Conservation (phyloP, 2,797 vertebrate species). For the Paratrypauchen microcephalus region DNA sequence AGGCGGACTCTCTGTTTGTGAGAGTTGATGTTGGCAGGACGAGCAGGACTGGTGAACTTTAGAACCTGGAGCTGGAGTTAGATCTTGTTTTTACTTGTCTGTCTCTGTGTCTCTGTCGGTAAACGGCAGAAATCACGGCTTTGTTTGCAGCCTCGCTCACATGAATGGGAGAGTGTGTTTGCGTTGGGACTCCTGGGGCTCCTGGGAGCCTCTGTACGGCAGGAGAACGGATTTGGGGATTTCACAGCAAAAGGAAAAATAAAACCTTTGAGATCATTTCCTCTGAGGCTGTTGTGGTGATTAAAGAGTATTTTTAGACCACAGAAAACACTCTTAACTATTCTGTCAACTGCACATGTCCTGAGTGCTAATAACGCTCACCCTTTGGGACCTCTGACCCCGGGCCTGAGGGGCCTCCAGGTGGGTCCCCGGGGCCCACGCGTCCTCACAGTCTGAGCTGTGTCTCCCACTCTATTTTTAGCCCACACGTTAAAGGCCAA, state of each 20-base stretch:
- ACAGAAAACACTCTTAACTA: slow-evolving; percentile 9
- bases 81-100: too few species aligned
- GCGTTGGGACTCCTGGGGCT: too few species aligned
- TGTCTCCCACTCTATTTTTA: slow-evolving; percentile 89
- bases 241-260: background rate
- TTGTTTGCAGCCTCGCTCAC: too few species aligned
- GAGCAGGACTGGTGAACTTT: too few species aligned
- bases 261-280: background rate
- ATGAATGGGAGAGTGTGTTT: too few species aligned
- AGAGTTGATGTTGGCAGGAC: too few species aligned
- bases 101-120: too few species aligned
- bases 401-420: slow-evolving; percentile 64
- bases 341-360: slow-evolving; percentile 38
- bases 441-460: slow-evolving; percentile 70
- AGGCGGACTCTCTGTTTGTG: too few species aligned
- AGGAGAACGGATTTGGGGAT: too few species aligned
- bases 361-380: slow-evolving; percentile 67
- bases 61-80: too few species aligned
- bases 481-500: slow-evolving; percentile 86
- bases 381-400: slow-evolving; percentile 68
- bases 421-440: slow-evolving; percentile 62
- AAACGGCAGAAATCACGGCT: too few species aligned
- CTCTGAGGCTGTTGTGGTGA: background rate
- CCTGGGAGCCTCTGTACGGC: too few species aligned
- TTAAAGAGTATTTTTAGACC: background rate